Evolutionary conservation across 2,888 invertebrate genomes (phyloP).

Genomic region (Orchestes rusci): DNA sequence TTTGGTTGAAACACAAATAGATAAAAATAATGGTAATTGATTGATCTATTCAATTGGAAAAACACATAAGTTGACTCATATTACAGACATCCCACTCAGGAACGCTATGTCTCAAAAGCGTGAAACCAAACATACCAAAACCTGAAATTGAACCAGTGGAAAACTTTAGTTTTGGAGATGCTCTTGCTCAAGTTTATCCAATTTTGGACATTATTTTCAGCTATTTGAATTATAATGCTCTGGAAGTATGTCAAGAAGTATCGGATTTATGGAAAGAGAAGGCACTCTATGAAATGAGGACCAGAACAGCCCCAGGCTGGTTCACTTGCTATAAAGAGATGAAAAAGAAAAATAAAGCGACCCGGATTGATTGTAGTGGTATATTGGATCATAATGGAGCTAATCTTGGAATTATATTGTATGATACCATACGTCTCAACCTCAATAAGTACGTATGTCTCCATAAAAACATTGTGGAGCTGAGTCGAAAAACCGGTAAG

Average conservation of each 20-base stretch:
- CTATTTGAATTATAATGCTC: conserved; percentile 32
- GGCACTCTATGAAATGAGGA: conserved; percentile 29
- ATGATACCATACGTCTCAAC: conserved; percentile 31
- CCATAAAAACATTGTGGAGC: conserved; percentile 27
- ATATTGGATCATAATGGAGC: conserved; percentile 32
- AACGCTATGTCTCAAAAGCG: conserved; percentile 26
- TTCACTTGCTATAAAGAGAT: conserved; percentile 30
- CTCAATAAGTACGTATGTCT: conserved; percentile 33
- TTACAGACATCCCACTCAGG: conserved; percentile 17
- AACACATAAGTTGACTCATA: conserved; percentile 1
- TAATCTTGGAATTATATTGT: conserved; percentile 32
- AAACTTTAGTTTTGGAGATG: conserved; percentile 33
- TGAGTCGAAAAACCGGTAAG: conserved; percentile 22
- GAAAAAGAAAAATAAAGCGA: conserved; percentile 15
- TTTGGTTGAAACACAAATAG: too few relatives aligned
- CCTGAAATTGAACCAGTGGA: conserved; percentile 23
- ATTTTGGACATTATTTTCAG: conserved; percentile 34
- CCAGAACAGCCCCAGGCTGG: conserved; percentile 33
- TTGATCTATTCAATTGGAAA: neutral
- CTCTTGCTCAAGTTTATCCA: conserved; percentile 34
- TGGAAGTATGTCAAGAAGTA: conserved; percentile 31
- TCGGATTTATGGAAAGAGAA: conserved; percentile 33
- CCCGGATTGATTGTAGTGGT: conserved; percentile 28
- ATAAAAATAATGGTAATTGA: too few relatives aligned
- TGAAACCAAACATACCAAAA: conserved; percentile 22